These are phyloP conservation scores for Rhynchophorus ferrugineus DNA, from an alignment of 1,140 invertebrate species.

Conservation along the genomic window DNA sequence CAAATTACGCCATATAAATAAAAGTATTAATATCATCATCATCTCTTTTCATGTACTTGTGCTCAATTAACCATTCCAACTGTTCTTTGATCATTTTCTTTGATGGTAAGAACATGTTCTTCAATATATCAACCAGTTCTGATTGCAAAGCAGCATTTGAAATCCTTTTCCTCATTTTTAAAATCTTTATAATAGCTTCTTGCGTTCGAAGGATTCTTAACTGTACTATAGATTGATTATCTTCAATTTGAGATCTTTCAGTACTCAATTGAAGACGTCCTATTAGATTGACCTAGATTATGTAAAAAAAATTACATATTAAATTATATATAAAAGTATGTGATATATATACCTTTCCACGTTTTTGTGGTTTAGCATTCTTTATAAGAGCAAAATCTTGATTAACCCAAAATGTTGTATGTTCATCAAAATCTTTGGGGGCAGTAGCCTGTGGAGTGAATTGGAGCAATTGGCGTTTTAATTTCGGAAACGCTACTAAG, in stretches of 20 bases:
- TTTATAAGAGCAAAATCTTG: slow-evolving; percentile 88
- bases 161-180: slow-evolving; percentile 95
- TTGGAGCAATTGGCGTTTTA: slow-evolving; percentile 84
- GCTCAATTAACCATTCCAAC: slow-evolving; percentile 98
- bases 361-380: slow-evolving; percentile 88
- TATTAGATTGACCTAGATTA: slow-evolving; percentile 71
- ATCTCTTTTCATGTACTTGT: slow-evolving; percentile 94
- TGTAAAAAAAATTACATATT: neutral
- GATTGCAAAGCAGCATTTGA: slow-evolving; percentile 91
- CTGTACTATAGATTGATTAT: slow-evolving; percentile 96
- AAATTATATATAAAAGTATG: neutral
- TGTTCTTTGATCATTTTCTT: slow-evolving; percentile 99
- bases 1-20: slow-evolving; percentile 88
- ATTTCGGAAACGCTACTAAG: slow-evolving; percentile 92
- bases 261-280: slow-evolving; percentile 90
- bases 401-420: slow-evolving; percentile 93
- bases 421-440: slow-evolving; percentile 90
- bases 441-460: slow-evolving; percentile 72
- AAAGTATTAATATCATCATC: slow-evolving; percentile 97
- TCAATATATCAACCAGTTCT: slow-evolving; percentile 95
- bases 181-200: slow-evolving; percentile 98
- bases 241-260: slow-evolving; percentile 90
- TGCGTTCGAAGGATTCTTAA: slow-evolving; percentile 83
- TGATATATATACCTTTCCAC: slow-evolving; percentile 70
- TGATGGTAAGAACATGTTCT: slow-evolving; percentile 98